These are phyloP conservation scores for Clarias magur DNA, from an alignment of 2,113 vertebrate species.

Conservation along the genomic window DNA sequence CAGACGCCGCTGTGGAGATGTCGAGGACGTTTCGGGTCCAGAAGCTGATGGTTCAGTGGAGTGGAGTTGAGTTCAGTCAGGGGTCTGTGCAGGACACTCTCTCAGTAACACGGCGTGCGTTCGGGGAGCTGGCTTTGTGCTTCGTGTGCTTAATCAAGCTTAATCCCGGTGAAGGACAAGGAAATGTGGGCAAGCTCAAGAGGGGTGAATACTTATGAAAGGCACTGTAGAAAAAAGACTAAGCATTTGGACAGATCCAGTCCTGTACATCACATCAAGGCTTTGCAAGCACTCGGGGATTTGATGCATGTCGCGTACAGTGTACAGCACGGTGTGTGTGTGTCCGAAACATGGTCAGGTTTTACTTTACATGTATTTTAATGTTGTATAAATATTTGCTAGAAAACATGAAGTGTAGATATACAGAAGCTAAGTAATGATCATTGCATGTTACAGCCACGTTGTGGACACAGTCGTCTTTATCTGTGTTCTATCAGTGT, in stretches of 20 bases:
- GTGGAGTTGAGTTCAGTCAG: too few relatives aligned
- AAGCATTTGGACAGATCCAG: neutral
- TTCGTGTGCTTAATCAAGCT: too few relatives aligned
- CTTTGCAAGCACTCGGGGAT: neutral
- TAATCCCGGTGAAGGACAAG: neutral
- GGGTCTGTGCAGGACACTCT: too few relatives aligned
- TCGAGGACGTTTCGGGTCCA: too few relatives aligned
- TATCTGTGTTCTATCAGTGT: neutral
- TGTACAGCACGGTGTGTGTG: neutral
- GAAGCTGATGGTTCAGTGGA: too few relatives aligned
- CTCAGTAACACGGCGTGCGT: too few relatives aligned
- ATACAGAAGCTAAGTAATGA: slow-evolving; percentile 79
- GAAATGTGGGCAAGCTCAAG: neutral
- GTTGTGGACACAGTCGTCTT: neutral
- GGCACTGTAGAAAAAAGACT: neutral
- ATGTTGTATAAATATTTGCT: slow-evolving; percentile 96
- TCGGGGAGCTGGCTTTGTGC: too few relatives aligned
- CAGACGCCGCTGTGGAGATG: too few relatives aligned
- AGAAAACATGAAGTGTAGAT: slow-evolving; percentile 95
- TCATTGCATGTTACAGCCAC: slow-evolving; percentile 35
- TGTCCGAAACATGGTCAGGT: neutral
- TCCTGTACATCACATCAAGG: neutral
- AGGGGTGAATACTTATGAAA: neutral
- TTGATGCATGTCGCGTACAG: neutral
- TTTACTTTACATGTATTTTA: slow-evolving; percentile 70